These are phyloP conservation scores for Ametastegia equiseti DNA, from an alignment of 2,888 invertebrate genomes.

Conservation along the genomic window DNA sequence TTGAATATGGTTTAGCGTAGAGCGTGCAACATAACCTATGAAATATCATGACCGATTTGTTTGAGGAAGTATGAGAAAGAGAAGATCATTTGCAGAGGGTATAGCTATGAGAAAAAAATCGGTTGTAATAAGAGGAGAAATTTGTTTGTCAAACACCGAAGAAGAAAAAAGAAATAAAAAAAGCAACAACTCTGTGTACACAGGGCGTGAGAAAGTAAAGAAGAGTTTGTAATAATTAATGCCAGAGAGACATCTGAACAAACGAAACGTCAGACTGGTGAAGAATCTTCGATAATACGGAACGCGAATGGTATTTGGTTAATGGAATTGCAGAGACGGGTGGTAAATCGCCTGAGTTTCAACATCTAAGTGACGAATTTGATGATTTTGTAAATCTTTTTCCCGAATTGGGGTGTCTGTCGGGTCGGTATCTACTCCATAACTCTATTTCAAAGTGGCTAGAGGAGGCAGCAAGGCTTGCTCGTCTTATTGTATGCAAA, in stretches of 20 bases:
- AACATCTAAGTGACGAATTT: too few species aligned
- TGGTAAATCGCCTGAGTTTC: too few species aligned
- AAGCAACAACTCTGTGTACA: neutral
- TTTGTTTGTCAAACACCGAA: conserved; percentile 14
- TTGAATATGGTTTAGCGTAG: neutral
- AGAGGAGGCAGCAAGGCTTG: neutral
- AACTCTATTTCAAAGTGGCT: conserved; percentile 36
- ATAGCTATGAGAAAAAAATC: neutral
- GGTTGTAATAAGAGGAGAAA: neutral
- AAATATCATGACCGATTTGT: conserved; percentile 6
- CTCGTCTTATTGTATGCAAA: conserved; percentile 58
- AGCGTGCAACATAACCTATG: conserved; percentile 4
- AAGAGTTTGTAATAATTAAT: conserved; percentile 2
- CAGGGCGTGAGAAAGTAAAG: neutral
- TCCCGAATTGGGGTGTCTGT: neutral
- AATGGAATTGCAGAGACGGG: too few species aligned
- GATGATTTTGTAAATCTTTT: too few species aligned
- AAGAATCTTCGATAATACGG: neutral
- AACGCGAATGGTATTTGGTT: too few species aligned
- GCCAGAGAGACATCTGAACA: conserved; percentile 28
- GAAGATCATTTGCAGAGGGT: neutral
- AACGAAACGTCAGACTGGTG: conserved; percentile 7
- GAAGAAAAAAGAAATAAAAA: too few species aligned
- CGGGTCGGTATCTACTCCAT: conserved; percentile 10
- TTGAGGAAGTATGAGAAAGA: neutral